Percentiles rank a stretch among this genome's conserved stretches.
phyloP scores from a whole-genome alignment of 2,797 vertebrate genomes.

The Parauchenoglanis punctatus region DNA sequence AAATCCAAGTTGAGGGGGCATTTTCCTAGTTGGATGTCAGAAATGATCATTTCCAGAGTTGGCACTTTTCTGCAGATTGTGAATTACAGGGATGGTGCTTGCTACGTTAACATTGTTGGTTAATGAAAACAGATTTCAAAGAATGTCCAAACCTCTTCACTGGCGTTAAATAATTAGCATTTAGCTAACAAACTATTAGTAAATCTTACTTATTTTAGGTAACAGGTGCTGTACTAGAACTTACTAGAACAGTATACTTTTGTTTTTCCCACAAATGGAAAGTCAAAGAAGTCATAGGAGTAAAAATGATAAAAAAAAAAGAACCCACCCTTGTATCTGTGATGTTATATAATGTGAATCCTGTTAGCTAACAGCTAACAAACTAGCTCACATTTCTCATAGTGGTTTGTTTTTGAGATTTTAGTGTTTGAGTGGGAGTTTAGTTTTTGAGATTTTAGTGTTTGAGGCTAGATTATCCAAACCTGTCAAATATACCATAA shows the following conservation, averaged over 20 bases:
- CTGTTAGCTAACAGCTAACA: neutral
- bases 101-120: neutral
- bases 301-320: neutral
- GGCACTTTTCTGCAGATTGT: neutral
- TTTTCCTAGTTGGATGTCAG: neutral
- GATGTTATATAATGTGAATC: neutral
- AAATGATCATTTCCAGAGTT: neutral
- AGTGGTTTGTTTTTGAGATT: neutral
- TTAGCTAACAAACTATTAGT: neutral
- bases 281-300: neutral
- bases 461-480: neutral
- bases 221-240: neutral
- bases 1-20: neutral
- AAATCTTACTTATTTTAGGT: neutral
- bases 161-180: too few relatives aligned
- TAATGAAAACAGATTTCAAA: neutral
- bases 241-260: neutral
- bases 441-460: neutral
- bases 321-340: neutral
- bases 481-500: neutral
- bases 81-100: neutral
- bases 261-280: neutral
- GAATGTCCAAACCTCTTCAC: neutral
- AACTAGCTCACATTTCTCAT: neutral
- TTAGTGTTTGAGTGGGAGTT: neutral